These are phyloP conservation scores for Chrysodeixis includens DNA, from an alignment of 2,888 invertebrate genomes.

Conservation along the genomic window DNA sequence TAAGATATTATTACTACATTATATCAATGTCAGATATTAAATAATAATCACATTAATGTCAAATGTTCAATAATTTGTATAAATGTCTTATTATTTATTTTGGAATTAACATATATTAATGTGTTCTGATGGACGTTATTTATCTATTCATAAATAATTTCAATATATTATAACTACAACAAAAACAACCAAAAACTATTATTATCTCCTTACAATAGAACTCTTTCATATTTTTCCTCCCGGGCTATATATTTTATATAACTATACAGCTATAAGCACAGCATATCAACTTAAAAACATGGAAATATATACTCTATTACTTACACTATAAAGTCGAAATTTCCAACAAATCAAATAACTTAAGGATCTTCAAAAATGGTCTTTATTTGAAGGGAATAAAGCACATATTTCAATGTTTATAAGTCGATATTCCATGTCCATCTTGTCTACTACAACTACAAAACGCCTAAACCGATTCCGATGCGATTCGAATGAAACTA, in stretches of 20 bases:
- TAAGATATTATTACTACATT: neutral
- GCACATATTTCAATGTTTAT: neutral
- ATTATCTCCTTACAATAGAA: neutral
- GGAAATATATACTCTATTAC: neutral
- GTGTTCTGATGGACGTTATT: no score
- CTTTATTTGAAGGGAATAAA: neutral
- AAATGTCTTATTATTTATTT: neutral
- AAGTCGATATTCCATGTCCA: slow-evolving; percentile 6
- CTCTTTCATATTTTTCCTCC: neutral
- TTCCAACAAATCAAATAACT: neutral
- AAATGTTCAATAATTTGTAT: neutral
- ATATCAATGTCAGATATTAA: neutral
- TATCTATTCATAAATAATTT: no score
- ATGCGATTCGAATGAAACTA: slow-evolving; percentile 36
- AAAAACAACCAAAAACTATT: neutral
- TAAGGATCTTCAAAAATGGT: no score
- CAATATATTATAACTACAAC: no score
- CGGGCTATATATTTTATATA: neutral
- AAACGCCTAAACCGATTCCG: slow-evolving; percentile 38
- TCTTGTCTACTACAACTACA: slow-evolving; percentile 19
- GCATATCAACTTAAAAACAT: neutral
- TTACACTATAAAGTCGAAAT: neutral
- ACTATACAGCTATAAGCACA: neutral
- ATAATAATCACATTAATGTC: neutral
- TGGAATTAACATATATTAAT: neutral